Evolutionary conservation across 1,140 invertebrate genomes (phyloP), one percentile per base, ranked within the genome.

Genomic region (Zaprionus davidi): DNA sequence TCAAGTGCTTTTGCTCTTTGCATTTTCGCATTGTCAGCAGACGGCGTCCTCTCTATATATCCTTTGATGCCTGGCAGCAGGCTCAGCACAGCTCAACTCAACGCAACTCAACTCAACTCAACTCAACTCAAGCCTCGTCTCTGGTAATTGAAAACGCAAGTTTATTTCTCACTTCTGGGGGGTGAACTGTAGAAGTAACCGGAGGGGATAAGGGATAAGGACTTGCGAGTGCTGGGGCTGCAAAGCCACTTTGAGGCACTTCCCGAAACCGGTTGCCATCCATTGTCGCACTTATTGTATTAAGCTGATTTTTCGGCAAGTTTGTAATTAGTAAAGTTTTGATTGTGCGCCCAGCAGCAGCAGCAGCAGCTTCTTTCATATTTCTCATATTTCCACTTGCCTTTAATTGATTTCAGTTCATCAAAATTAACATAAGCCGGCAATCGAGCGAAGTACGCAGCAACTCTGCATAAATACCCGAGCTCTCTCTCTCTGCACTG

Each of bases 281-380:
- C 72, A 76, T 55, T 84, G 75, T 79, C 81, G 81, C 85, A 90
- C 69, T 85, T 73, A 85, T 90, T 90, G 82, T 82, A 90, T 90
- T 90, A 90, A 79, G 79, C 80, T 82, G 86, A 90, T 90, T 90
- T 90, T 82, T 90, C 77, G 82, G 76, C 85, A 90, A 90, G 85
- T 90, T 90, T 90, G 82, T 90, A 90, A 90, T 90, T 90, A 90
- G 85, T 85, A 90, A 90, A 90, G 85, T 90, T 90, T 90, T 90
- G 81, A 85, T 90, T 88, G 84, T 84, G 62, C 74, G 62, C 31
- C 9, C 22, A 7, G 28, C 28, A 46, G 17, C 12, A 78, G 77
- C 68, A 84, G 76, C n/a, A 46, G 17, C 12, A 78, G 77, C 68
- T 90, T 81, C 77, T 74, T 82, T 81, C 74, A 76, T 71, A 76